phyloP scores from a whole-genome alignment of 2,113 vertebrate species.

The Crypturellus undulatus region DNA sequence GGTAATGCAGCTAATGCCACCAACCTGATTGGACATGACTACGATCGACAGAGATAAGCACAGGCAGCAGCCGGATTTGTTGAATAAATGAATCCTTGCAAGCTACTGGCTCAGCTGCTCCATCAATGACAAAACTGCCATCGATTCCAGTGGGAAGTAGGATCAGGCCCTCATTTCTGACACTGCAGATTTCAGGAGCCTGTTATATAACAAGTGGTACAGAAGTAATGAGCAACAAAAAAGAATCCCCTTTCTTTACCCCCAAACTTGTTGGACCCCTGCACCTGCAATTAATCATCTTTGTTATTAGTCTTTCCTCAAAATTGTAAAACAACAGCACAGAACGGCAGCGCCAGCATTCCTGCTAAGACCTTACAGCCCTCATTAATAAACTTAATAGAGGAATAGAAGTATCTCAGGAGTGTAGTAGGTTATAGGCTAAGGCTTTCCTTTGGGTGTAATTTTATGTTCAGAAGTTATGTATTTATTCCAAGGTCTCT shows the following conservation, averaged over 20 bases:
- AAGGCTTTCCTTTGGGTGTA: conserved; percentile 27
- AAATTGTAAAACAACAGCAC: conserved; percentile 17
- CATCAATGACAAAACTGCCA: conserved; percentile 62
- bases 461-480: conserved; percentile 24
- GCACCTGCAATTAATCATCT: conserved; percentile 20
- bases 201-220: neutral
- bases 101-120: conserved; percentile 56
- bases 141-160: conserved; percentile 43
- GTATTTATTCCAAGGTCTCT: conserved; percentile 10
- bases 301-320: neutral
- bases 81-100: conserved; percentile 69
- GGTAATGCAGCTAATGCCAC: conserved; percentile 40
- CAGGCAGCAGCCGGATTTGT: conserved; percentile 61
- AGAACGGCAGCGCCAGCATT: neutral
- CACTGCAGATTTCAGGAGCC: neutral
- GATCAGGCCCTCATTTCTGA: conserved; percentile 59
- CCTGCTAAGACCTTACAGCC: neutral
- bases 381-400: conserved; percentile 55
- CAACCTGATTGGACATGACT: conserved; percentile 54
- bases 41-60: conserved; percentile 66
- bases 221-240: conserved; percentile 12
- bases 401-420: neutral
- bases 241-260: neutral
- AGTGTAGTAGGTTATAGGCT: neutral
- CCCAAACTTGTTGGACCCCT: neutral